Base-by-base conservation (phyloP, 2,888 invertebrate species). In the Nudaria mundana region DNA sequence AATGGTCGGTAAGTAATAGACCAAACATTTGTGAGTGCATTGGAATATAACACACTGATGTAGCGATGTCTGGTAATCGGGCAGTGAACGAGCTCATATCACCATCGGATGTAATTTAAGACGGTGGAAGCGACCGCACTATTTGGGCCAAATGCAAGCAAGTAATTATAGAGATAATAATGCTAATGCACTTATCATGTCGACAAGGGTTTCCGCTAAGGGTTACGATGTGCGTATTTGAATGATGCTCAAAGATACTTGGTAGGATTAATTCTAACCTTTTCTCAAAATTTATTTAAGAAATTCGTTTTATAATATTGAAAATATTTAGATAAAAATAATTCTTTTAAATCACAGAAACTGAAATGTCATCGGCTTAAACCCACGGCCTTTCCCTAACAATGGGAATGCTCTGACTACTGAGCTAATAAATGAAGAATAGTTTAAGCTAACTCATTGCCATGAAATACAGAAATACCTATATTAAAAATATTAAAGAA, bases 111-210 rank as follows among this genome's bases (percentile, higher is more conserved):
- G 76, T 81, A 82, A 83, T 80, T 80, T 77, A 81, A 85, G 77
- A 79, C 74, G 71, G 76, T 79, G 66, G 75, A 77, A 69, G 76
- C 80, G 67, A 77, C 71, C 70, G 58, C 73, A 79, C 76, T 82
- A 84, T 86, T 87, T 78, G 79, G 86, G 80, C 77, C 81, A 84
- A 87, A 86, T 85, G 83, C 84, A 84, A 76, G 80, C 78, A 78
- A 85, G 84, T 86, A 88, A 88, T 88, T 86, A 85, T 83, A 71
- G 78, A 84, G 87, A 87, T 87, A 87, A 84, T 85, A 87, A 88
- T 88, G 87, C 85, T 87, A 87, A 87, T 87, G 86, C 85, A 86
- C 85, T 87, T 86, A 86, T 87, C 85, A 76, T 84, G 82, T 82
- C 82, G 78, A 82, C 81, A 79, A 79, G 70, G 75, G 82, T 74